These are phyloP conservation scores for Vanacampus margaritifer DNA, from an alignment of 2,113 vertebrate genomes.

Conservation along the genomic window DNA sequence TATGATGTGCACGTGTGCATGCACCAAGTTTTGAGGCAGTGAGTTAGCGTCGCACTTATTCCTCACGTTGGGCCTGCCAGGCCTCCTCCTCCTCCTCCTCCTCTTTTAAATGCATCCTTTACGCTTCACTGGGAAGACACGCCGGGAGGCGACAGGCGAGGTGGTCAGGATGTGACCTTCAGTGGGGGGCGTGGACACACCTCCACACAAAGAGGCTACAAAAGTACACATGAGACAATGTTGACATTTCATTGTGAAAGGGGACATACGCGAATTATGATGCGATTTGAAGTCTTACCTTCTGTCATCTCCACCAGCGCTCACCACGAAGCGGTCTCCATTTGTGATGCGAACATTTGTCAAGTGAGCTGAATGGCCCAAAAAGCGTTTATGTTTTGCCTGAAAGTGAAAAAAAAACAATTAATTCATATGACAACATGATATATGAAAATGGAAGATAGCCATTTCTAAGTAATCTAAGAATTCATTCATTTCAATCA, in stretches of 20 bases:
- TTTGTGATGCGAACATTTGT: constrained; percentile 92
- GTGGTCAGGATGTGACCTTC: constrained; percentile 52
- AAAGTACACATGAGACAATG: constrained; percentile 2
- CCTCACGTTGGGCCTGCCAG: constrained; percentile 51
- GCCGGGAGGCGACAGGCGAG: constrained; percentile 34
- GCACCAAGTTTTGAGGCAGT: constrained; percentile 64
- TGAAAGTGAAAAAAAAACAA: constrained; percentile 56
- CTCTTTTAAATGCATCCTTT: constrained; percentile 20
- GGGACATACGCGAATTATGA: background rate
- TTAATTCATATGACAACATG: too few species aligned
- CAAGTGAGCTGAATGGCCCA: constrained; percentile 94
- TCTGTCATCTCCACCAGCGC: constrained; percentile 95
- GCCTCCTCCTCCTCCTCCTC: constrained; percentile 8
- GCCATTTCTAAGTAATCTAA: background rate
- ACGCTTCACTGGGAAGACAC: constrained; percentile 22
- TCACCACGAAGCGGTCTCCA: constrained; percentile 87
- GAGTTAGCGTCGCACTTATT: constrained; percentile 23
- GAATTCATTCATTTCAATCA: too few species aligned
- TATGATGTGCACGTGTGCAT: constrained; percentile 48
- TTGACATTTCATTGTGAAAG: background rate
- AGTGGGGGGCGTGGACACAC: constrained; percentile 89
- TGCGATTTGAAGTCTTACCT: constrained; percentile 71
- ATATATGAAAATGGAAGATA: background rate
- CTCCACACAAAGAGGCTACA: constrained; percentile 94
- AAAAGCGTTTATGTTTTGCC: constrained; percentile 97